phyloP scores from a whole-genome alignment of 2,797 vertebrate species.

The Sarcoramphus papa region DNA sequence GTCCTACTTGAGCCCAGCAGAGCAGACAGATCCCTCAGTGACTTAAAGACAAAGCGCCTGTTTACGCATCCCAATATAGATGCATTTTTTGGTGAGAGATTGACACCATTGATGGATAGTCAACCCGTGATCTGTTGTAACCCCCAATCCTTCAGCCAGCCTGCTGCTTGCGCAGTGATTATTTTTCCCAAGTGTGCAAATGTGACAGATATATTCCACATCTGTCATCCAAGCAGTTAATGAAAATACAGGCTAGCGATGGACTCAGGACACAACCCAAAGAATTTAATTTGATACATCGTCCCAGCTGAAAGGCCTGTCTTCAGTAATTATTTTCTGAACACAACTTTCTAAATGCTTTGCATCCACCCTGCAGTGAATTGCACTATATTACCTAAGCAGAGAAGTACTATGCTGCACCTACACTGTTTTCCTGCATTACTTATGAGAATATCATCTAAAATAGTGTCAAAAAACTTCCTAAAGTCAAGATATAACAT shows the following conservation, averaged over 20 bases:
- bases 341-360: background rate
- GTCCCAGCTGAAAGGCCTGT: background rate
- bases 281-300: background rate
- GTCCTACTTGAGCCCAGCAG: background rate
- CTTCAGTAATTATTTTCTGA: background rate
- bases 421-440: background rate
- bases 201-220: background rate
- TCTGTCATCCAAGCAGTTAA: background rate
- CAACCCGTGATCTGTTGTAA: background rate
- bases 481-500: background rate
- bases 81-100: background rate
- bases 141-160: background rate
- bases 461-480: slow-evolving; percentile 27
- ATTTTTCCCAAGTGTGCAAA: background rate
- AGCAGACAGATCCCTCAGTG: background rate
- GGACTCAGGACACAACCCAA: rapidly evolving
- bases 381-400: background rate
- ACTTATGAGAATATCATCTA: background rate
- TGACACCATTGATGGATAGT: background rate
- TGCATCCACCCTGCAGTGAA: background rate
- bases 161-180: background rate
- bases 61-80: background rate
- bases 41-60: background rate
- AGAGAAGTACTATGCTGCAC: background rate
- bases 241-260: background rate